Conservation (phyloP, 2,888 invertebrate genomes). For the Mongoloraphidia duomilia region DNA sequence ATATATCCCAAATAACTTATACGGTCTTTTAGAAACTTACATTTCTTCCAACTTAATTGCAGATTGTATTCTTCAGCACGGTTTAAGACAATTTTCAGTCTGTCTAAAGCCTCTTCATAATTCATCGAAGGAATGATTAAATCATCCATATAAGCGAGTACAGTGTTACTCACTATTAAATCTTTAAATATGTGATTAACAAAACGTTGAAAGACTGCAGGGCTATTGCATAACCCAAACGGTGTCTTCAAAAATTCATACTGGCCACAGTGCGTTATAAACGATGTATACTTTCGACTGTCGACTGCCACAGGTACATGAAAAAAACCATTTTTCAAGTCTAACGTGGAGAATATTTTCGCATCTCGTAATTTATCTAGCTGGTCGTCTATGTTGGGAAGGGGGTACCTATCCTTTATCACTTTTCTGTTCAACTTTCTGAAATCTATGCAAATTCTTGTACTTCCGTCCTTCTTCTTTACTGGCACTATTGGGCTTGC, state of each 20-base stretch:
- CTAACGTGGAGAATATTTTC: constrained; percentile 13
- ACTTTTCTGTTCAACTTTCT: constrained; percentile 12
- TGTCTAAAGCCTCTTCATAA: constrained; percentile 1
- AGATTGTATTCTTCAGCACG: constrained; percentile 11
- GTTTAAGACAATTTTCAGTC: constrained; percentile 10
- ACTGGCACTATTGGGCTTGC: constrained; percentile 16
- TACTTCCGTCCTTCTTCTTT: constrained; percentile 13
- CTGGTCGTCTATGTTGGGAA: constrained; percentile 15
- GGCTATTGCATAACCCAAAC: constrained; percentile 17
- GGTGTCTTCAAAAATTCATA: constrained; percentile 16
- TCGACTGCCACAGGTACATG: constrained; percentile 15
- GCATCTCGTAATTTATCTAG: constrained; percentile 11
- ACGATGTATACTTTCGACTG: constrained; percentile 16
- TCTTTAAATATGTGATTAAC: constrained; percentile 13
- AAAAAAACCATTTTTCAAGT: constrained; percentile 17
- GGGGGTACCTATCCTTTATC: constrained; percentile 13
- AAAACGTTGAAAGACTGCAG: constrained; percentile 14
- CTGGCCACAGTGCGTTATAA: constrained; percentile 15
- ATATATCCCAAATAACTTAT: constrained; percentile 15
- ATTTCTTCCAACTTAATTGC: constrained; percentile 15
- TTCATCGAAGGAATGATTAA: constrained; percentile 7
- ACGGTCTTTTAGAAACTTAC: constrained; percentile 9
- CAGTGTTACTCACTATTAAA: constrained; percentile 6
- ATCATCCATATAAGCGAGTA: constrained; percentile 11
- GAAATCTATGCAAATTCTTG: constrained; percentile 15